phyloP scores from a whole-genome alignment of 2,113 vertebrate genomes.

The Mystacornis crossleyi region DNA sequence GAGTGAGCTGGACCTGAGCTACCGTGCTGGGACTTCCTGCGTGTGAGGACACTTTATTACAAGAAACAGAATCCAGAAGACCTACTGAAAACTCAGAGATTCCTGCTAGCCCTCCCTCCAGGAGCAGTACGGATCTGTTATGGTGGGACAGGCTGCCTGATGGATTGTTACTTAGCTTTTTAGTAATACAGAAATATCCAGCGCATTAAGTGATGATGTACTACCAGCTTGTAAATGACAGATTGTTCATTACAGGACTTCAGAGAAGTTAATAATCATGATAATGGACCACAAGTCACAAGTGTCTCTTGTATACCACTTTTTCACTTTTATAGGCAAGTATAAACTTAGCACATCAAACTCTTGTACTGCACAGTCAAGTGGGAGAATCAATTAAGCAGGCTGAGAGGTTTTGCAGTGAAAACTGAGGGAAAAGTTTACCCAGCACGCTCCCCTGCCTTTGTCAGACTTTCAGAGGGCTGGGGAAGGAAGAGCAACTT shows the following conservation, averaged over 20 bases:
- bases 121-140: neutral
- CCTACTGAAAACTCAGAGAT: neutral
- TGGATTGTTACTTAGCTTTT: neutral
- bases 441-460: neutral
- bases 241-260: constrained; percentile 5
- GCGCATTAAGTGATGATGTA: neutral
- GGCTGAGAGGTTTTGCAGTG: neutral
- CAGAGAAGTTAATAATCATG: constrained; percentile 47
- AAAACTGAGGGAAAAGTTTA: neutral
- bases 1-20: neutral
- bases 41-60: neutral
- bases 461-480: neutral
- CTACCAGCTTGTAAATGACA: neutral
- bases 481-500: neutral
- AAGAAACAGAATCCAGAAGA: neutral
- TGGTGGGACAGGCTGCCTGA: neutral
- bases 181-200: neutral
- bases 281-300: constrained; percentile 15
- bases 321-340: constrained; percentile 38
- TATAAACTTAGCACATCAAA: constrained; percentile 40
- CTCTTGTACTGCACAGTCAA: neutral
- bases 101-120: neutral
- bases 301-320: constrained; percentile 40
- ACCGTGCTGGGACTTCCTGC: neutral
- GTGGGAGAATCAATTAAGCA: neutral